Conservation (phyloP, 2,113 vertebrate genomes). For the Stigmatopora nigra region DNA sequence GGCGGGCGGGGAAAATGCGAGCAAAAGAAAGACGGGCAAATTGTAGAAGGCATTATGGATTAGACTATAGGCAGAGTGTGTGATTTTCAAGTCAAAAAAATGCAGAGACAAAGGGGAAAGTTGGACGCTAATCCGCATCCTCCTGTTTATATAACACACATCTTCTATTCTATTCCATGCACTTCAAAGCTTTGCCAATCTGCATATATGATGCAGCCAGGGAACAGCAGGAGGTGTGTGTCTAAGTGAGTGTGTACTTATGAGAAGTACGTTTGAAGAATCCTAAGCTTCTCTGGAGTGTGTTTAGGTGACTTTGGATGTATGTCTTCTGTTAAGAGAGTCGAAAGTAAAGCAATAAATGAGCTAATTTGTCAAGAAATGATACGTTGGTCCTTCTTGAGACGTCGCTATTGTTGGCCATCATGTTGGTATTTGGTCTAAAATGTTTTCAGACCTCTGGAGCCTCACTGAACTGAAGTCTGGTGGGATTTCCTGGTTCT, state of each 20-base stretch:
- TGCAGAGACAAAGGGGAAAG: conserved; percentile 1
- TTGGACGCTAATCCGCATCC: conserved; percentile 7
- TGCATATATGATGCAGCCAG: conserved; percentile 7
- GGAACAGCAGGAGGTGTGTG: conserved; percentile 9
- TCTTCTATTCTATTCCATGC: not conserved
- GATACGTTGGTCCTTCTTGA: not conserved
- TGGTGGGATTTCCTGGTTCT: not conserved
- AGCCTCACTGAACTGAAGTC: not conserved
- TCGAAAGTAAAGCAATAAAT: not conserved
- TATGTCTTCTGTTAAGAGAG: not conserved
- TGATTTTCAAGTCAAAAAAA: not conserved
- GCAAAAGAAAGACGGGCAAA: not conserved
- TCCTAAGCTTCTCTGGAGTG: conserved; percentile 7
- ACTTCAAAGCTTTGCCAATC: conserved; percentile 4
- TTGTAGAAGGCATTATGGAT: not conserved
- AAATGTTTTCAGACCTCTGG: not conserved
- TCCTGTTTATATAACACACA: not conserved
- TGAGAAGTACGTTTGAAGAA: conserved; percentile 2
- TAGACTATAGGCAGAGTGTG: not conserved
- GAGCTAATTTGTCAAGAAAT: not conserved
- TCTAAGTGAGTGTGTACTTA: not conserved
- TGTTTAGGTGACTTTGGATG: conserved; percentile 4
- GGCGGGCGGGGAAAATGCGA: not conserved
- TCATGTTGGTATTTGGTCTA: not conserved
- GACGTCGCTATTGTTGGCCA: not conserved